Evolutionary conservation across 2,888 invertebrate genomes (phyloP), one percentile per base, ranked within the genome.

Genomic region (Nymphalis polychloros): DNA sequence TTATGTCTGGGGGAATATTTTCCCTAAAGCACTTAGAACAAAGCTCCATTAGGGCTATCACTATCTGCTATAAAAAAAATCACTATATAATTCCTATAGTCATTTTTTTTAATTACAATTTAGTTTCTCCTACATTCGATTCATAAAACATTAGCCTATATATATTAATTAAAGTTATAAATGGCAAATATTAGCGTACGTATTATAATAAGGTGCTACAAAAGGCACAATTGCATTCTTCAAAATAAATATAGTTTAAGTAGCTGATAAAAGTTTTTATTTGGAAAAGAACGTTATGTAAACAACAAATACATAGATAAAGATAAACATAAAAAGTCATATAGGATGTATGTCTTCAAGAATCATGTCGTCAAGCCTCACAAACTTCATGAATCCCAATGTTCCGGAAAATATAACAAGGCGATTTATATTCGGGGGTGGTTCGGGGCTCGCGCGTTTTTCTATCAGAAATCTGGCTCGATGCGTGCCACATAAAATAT

Each of bases 341-440:
- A 57, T 57, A 57, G 10, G 41, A 19, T 57, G 60, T 77, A 73
- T 79, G 78, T 82, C 80, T 81, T 78, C 77, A 82, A 80, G 79
- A 83, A 81, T 79, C 83, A 81, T 83, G 81, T 83, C 86, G 89
- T 84, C 86, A 86, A 81, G 88, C 82, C 81, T 81, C 87, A 84
- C 87, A 86, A 86, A 89, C 88, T 90, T 80, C 88, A 92, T 92
- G 92, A 92, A 92, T 92, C 84, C 84, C 88, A 92, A 92, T 92
- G 90, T 89, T 77, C 87, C 89, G 89, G 90, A 90, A 92, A 92
- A 92, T 91, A 89, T 92, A 92, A 92, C 86, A 87, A 92, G 91
- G 84, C 87, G 86, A 92, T 92, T 92, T 92, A 91, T 92, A 92
- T 92, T 88, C 92, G 83, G 81, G 84, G 81, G 83, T 76, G 84